These are phyloP conservation scores for Caenorhabditis macrosperma DNA, from an alignment of 2,888 invertebrate genomes.

Conservation along the genomic window DNA sequence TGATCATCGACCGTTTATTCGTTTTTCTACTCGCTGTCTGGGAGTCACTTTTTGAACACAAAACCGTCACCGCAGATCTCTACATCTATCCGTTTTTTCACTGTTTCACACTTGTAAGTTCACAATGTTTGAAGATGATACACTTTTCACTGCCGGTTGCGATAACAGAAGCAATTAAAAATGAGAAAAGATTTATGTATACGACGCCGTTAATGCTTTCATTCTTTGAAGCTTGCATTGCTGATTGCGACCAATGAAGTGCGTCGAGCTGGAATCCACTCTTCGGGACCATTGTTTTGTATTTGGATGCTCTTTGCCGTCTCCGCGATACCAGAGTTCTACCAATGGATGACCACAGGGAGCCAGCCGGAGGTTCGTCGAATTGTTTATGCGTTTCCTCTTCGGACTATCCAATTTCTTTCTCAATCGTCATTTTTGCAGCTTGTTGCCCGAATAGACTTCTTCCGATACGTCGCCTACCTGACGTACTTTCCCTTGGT, in stretches of 20 bases:
- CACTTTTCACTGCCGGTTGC: too few species aligned
- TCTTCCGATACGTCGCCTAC: slow-evolving; percentile 73
- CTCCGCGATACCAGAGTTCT: slow-evolving; percentile 84
- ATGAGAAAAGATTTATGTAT: not conserved
- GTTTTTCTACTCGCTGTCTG: slow-evolving; percentile 67
- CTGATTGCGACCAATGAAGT: slow-evolving; percentile 80
- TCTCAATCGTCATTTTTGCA: slow-evolving; percentile 59
- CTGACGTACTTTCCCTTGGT: slow-evolving; percentile 76
- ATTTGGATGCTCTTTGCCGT: slow-evolving; percentile 90
- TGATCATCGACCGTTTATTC: slow-evolving; percentile 56
- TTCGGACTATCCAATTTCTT: slow-evolving; percentile 27
- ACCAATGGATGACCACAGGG: slow-evolving; percentile 73
- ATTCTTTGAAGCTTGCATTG: slow-evolving; percentile 53
- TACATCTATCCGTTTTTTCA: slow-evolving; percentile 74
- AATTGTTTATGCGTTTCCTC: not conserved
- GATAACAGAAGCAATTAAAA: too few species aligned
- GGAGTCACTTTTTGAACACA: slow-evolving; percentile 65
- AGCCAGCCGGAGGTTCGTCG: slow-evolving; percentile 68
- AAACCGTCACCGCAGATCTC: slow-evolving; percentile 68
- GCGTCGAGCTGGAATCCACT: slow-evolving; percentile 89
- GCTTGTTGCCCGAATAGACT: slow-evolving; percentile 72
- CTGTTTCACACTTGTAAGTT: slow-evolving; percentile 70
- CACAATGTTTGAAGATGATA: too few species aligned
- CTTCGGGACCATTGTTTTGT: slow-evolving; percentile 91
- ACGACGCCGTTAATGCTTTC: slow-evolving; percentile 2